Conservation (phyloP, 2,888 invertebrate species). For the Dusona sp. region DNA sequence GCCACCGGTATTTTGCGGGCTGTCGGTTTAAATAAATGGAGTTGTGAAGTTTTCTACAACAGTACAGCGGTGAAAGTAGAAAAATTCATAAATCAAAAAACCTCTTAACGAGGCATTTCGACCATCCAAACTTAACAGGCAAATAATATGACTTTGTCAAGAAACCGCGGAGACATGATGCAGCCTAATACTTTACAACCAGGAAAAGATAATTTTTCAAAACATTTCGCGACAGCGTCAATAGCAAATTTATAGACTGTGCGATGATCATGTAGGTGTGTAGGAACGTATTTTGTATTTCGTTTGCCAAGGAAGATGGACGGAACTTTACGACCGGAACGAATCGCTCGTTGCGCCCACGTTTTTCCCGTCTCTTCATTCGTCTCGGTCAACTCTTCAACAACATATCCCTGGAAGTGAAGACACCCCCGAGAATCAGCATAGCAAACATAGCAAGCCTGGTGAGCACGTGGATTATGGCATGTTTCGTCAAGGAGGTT, state of each 20-base stretch:
- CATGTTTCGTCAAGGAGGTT: constrained; percentile 52
- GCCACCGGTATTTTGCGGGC: not conserved
- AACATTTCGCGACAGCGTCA: constrained; percentile 53
- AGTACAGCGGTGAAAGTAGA: not conserved
- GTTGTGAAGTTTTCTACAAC: constrained; percentile 34
- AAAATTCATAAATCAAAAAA: constrained; percentile 65
- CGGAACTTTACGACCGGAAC: constrained; percentile 73
- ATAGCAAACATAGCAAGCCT: constrained; percentile 40
- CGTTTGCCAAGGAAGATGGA: constrained; percentile 53
- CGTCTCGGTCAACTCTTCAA: constrained; percentile 59
- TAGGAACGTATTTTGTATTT: constrained; percentile 58
- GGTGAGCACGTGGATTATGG: constrained; percentile 56
- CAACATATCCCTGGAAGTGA: constrained; percentile 54
- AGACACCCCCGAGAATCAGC: constrained; percentile 56
- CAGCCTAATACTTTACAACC: constrained; percentile 72
- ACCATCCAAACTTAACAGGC: constrained; percentile 67
- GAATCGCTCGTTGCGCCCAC: constrained; percentile 70
- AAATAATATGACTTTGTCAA: constrained; percentile 71
- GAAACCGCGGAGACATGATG: constrained; percentile 71
- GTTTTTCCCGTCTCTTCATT: constrained; percentile 58
- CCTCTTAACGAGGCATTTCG: constrained; percentile 3
- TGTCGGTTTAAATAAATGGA: not conserved
- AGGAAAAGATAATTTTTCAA: constrained; percentile 56
- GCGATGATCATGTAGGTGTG: constrained; percentile 34
- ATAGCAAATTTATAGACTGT: constrained; percentile 32